Base-by-base conservation (phyloP, 92 coral and sea anemone species). In the Muricea muricata region DNA sequence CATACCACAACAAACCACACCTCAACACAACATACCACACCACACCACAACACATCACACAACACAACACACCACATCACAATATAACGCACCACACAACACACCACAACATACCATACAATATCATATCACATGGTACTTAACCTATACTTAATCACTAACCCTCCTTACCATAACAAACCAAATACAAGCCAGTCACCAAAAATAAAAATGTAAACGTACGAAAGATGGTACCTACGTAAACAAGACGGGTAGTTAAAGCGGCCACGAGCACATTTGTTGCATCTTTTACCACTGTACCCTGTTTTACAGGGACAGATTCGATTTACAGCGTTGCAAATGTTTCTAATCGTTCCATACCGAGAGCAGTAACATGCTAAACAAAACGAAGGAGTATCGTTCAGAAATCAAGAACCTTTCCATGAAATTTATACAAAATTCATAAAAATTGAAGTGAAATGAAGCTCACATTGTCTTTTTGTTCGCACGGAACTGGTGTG, bases 361-460 rank as follows among this genome's bases (percentile, higher is more conserved):
- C 48, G 82, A 80, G 90, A 90, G 68, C 99, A 96, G 65, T 80
- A 93, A 48, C 99, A 96, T 61, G 91, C 99, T 96, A 52, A 13
- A 52, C 4, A 2, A 52, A 52, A 15, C 20, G 26, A n/a, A n/a
- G 21, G 26, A 52, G 3, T 17, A 13, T 4, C 21, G 20, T 52
- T 79, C 58, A 30, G 25, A 61, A 50, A 15, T 35, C 18, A 20
- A n/a, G n/a, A n/a, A n/a, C n/a, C n/a, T n/a, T n/a, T n/a, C n/a
- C n/a, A n/a, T n/a, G n/a, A n/a, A n/a, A n/a, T n/a, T n/a, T n/a
- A n/a, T n/a, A n/a, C n/a, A n/a, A n/a, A 30, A 28, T 42, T 37
- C 23, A 5, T 25, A 47, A 5, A 0, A 42, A 26, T 11, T 6
- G 48, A 29, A 15, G 48, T 6, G 9, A 75, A 23, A 8, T 26